A percentile compares a stretch with the other conserved stretches of the same genome.
Conservation (phyloP, 2,113 vertebrate species). For the Plecturocebus donacophilus region DNA sequence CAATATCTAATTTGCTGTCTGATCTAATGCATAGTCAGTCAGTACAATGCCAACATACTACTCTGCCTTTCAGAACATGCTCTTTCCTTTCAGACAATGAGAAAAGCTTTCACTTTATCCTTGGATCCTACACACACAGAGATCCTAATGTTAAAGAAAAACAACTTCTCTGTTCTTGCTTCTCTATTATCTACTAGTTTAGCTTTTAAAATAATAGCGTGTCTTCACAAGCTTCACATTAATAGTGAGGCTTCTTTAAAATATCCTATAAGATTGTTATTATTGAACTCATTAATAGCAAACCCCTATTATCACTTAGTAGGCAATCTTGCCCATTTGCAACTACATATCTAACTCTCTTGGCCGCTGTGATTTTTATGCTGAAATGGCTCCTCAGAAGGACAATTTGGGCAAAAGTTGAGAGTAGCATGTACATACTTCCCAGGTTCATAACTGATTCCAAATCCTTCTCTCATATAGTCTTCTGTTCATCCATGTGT, state of each 20-base stretch:
- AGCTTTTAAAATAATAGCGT: background rate
- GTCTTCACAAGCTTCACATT: background rate
- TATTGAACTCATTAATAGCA: background rate
- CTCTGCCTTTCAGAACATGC: slow-evolving; percentile 78
- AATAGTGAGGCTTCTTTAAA: background rate
- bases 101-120: slow-evolving; percentile 69
- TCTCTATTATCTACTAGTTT: background rate
- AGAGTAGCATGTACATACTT: background rate
- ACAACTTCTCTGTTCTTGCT: background rate
- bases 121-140: slow-evolving; percentile 33
- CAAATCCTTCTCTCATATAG: background rate
- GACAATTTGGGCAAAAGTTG: background rate
- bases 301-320: background rate
- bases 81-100: slow-evolving; percentile 71
- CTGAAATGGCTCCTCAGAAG: background rate
- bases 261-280: background rate
- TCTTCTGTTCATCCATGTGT: background rate
- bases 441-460: background rate
- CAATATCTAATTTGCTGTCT: slow-evolving; percentile 88
- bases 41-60: slow-evolving; percentile 73
- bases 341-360: background rate
- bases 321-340: background rate
- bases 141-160: slow-evolving; percentile 38
- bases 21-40: slow-evolving; percentile 84
- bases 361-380: background rate